Evolutionary conservation across 2,888 invertebrate species (phyloP).

Genomic region (Apotomis betuletana): DNA sequence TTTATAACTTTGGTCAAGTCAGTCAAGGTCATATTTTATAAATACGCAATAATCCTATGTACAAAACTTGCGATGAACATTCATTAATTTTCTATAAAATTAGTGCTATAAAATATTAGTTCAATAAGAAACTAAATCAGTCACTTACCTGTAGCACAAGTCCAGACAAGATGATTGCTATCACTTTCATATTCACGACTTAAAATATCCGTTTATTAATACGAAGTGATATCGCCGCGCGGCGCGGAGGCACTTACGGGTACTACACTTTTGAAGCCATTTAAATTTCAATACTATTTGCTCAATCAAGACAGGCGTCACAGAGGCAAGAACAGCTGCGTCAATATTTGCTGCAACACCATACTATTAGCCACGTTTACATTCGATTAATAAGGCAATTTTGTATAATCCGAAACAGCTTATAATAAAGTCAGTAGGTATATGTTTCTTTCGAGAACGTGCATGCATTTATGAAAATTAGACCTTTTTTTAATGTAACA

Average conservation of each 20-base stretch:
- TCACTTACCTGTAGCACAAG: conserved; percentile 56
- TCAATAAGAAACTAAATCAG: conserved; percentile 17
- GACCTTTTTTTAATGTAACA: neutral
- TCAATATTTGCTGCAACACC: conserved; percentile 54
- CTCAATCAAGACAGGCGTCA: conserved; percentile 53
- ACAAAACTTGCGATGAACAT: neutral
- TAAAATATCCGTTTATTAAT: conserved; percentile 35
- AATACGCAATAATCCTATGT: no score
- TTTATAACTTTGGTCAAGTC: no score
- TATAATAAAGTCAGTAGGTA: neutral
- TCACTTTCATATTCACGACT: conserved; percentile 52
- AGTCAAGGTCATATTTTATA: neutral
- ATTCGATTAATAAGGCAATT: conserved; percentile 5
- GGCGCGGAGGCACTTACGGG: conserved; percentile 24
- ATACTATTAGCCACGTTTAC: conserved; percentile 27
- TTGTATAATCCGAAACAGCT: neutral
- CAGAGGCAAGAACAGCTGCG: conserved; percentile 51
- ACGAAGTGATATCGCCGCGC: conserved; percentile 21
- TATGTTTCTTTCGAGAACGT: neutral
- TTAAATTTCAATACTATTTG: conserved; percentile 54
- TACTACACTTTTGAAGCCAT: conserved; percentile 37
- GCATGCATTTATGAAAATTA: neutral
- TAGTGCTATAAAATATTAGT: neutral
- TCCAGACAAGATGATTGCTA: conserved; percentile 50
- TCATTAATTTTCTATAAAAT: neutral